Evolutionary conservation across 2,113 vertebrate species (phyloP).

Genomic region (Pituophis catenifer): DNA sequence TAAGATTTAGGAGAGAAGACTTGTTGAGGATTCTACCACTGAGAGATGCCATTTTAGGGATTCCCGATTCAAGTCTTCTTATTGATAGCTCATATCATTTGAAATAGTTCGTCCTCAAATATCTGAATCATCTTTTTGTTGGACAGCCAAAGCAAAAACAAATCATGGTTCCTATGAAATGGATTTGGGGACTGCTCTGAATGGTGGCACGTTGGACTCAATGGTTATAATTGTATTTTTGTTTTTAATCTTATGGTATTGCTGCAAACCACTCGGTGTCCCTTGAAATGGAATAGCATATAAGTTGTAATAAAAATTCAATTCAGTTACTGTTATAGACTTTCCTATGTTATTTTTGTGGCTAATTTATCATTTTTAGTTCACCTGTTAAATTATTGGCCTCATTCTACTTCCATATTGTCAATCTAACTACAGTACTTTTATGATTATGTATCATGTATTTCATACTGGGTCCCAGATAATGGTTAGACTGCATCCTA

Average conservation of each 20-base stretch:
- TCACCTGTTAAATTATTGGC: background rate
- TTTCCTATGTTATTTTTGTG: background rate
- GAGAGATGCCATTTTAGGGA: background rate
- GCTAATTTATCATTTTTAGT: background rate
- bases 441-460: background rate
- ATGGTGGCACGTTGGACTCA: background rate
- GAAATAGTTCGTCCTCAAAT: background rate
- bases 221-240: background rate
- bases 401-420: background rate
- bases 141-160: background rate
- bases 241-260: background rate
- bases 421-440: background rate
- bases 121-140: background rate
- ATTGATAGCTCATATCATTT: background rate
- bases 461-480: background rate
- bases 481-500: background rate
- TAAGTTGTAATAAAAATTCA: background rate
- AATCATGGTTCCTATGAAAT: background rate
- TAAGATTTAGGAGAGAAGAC: background rate
- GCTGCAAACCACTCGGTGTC: background rate
- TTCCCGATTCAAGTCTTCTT: background rate
- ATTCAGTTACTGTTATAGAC: background rate
- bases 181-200: background rate
- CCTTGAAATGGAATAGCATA: background rate
- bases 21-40: background rate